Evolutionary conservation across 2,797 vertebrate species (phyloP), one percentile per base, ranked within the genome.

Genomic region (Muscicapa striata): DNA sequence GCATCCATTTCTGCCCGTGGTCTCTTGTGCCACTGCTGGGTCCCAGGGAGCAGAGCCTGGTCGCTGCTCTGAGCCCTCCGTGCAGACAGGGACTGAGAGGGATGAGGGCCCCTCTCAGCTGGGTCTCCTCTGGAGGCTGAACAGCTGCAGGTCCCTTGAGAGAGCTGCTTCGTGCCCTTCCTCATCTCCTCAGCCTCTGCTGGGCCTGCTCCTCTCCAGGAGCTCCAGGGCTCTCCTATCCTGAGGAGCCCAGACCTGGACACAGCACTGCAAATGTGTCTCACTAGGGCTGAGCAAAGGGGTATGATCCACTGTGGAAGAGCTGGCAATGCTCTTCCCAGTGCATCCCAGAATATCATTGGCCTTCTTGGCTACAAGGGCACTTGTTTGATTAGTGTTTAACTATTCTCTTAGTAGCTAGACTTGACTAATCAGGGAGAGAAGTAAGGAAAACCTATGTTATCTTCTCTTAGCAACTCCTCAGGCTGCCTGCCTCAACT

Each of bases 231-330:
- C n/a, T 38, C n/a, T 45, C 18, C 30, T 46, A 24, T 49, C 43
- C 55, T 32, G 54, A 61, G 77, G 48, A 48, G 21, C 30, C n/a
- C 46, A 10, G 48, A 32, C 1, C 10, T 32, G 62, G 30, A 6
- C n/a, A 30, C 21, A 48, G 41, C 34, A 32, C 1, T 36, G 9
- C 15, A 0, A 0, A 16, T 11, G 49, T 15, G 5, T 4, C 36
- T 78, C 48, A 12, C 20, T 46, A 10, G 51, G 51, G 10, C n/a
- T 43, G 66, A 29, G 27, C 45, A 79, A 2, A 68, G 18, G 34
- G 34, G 6, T 3, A 29, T 36, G 18, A 17, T 27, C 41, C 23
- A 3, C 40, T 15, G 23, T 52, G 40, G 23, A 38, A 45, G 27
- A 67, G 63, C n/a, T 40, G 46, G 3, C 24, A 40, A 0, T 52